Conservation (phyloP, 53 echinoderm and acorn worm species). For the Apostichopus leukothele region DNA sequence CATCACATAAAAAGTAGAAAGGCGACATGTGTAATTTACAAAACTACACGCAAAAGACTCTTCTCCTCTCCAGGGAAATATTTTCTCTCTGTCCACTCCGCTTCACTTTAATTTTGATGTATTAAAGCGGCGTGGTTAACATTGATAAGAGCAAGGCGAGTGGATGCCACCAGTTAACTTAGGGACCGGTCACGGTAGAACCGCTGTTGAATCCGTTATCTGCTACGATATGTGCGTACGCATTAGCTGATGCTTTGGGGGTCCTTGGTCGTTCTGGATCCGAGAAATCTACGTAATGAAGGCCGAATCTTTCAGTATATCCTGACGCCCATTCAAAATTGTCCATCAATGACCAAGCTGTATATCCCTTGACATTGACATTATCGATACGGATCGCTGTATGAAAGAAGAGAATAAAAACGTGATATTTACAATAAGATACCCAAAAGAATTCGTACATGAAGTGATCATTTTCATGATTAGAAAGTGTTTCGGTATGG, state of each 20-base stretch:
- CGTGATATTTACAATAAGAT: not conserved
- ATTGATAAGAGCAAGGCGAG: not conserved
- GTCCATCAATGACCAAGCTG: conserved; percentile 74
- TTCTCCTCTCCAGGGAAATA: too few relatives aligned
- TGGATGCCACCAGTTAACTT: not conserved
- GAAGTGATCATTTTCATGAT: too few relatives aligned
- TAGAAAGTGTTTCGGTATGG: too few relatives aligned
- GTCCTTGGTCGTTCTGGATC: conserved; percentile 51
- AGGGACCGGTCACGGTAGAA: not conserved
- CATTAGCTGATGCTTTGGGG: conserved; percentile 53
- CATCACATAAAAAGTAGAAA: too few relatives aligned
- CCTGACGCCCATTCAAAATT: conserved; percentile 77
- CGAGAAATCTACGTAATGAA: conserved; percentile 70
- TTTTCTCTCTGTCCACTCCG: too few relatives aligned
- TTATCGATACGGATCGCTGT: conserved; percentile 62
- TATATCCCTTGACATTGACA: conserved; percentile 66
- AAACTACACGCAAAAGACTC: too few relatives aligned
- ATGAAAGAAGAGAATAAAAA: not conserved
- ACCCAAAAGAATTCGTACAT: too few relatives aligned
- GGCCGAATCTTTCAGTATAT: conserved; percentile 70
- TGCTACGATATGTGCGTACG: conserved; percentile 58
- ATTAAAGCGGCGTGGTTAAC: conserved; percentile 56
- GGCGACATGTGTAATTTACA: too few relatives aligned
- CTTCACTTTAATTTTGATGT: too few relatives aligned
- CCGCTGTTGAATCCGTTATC: conserved; percentile 62